Conservation (phyloP, 2,113 vertebrate genomes). For the Leptocoma aspasia region DNA sequence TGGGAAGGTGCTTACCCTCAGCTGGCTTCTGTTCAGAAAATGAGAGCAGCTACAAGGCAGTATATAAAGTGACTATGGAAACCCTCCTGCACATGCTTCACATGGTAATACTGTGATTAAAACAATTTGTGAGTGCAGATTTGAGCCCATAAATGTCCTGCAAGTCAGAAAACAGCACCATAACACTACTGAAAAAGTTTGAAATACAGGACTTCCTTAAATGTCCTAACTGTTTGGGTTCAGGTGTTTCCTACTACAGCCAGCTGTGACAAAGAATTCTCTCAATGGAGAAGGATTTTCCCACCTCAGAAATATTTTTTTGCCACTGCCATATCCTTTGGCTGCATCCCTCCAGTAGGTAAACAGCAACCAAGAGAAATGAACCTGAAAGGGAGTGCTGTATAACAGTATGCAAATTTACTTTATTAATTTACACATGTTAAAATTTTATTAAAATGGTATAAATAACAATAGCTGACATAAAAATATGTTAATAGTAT, state of each 20-base stretch:
- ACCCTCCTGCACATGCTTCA: accelerated
- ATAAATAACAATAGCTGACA: neutral
- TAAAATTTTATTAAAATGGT: neutral
- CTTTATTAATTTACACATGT: neutral
- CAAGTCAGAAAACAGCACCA: neutral
- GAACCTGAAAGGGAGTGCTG: neutral
- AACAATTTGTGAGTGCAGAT: neutral
- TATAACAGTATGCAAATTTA: neutral
- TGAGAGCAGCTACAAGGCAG: neutral
- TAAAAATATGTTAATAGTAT: neutral
- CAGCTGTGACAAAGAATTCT: neutral
- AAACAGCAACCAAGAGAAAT: neutral
- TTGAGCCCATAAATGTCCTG: neutral
- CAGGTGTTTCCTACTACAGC: neutral
- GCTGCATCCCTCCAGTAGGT: neutral
- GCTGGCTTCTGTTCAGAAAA: neutral
- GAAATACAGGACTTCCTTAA: neutral
- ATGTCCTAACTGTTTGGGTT: neutral
- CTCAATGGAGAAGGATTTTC: neutral
- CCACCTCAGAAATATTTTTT: neutral
- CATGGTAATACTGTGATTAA: neutral
- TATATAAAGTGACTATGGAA: neutral
- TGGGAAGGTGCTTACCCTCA: neutral
- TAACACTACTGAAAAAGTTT: neutral
- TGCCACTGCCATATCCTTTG: neutral